These are phyloP conservation scores for Diarsia mendica DNA, from an alignment of 2,888 invertebrate genomes.

Conservation along the genomic window DNA sequence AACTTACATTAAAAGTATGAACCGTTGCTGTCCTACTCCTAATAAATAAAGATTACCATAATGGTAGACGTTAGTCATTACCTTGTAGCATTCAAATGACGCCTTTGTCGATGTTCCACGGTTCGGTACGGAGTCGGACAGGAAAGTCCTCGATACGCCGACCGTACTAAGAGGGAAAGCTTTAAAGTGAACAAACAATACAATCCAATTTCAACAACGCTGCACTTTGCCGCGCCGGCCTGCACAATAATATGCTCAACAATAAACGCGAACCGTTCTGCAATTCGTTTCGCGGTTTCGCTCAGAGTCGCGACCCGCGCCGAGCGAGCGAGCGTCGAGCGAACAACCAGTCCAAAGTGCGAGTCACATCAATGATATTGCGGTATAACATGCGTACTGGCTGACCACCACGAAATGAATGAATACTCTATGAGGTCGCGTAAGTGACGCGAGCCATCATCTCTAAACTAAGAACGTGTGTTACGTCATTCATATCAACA, in stretches of 20 bases:
- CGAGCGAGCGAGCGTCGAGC: slow-evolving; percentile 37
- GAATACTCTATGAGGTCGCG: slow-evolving; percentile 67
- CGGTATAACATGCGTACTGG: slow-evolving; percentile 50
- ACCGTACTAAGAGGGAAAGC: slow-evolving; percentile 34
- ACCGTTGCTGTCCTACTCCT: not conserved
- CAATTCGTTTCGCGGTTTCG: slow-evolving; percentile 58
- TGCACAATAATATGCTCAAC: slow-evolving; percentile 57
- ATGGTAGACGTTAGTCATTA: slow-evolving; percentile 44
- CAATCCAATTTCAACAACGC: slow-evolving; percentile 64
- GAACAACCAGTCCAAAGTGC: slow-evolving; percentile 62
- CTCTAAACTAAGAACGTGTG: slow-evolving; percentile 71
- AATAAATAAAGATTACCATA: slow-evolving; percentile 30
- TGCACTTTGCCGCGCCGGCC: slow-evolving; percentile 51
- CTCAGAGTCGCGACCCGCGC: slow-evolving; percentile 45
- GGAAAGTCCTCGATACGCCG: slow-evolving; percentile 60
- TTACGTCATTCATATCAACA: slow-evolving; percentile 71
- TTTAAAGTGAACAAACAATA: slow-evolving; percentile 59
- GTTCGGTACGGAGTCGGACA: slow-evolving; percentile 29
- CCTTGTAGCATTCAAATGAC: slow-evolving; percentile 55
- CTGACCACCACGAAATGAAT: slow-evolving; percentile 68
- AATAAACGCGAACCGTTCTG: slow-evolving; percentile 53
- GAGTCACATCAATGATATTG: slow-evolving; percentile 54
- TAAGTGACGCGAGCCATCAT: slow-evolving; percentile 69
- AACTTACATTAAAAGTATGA: not conserved
- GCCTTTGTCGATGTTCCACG: slow-evolving; percentile 45